A percentile compares a stretch with the other conserved stretches of the same genome.
phyloP scores from a whole-genome alignment of 2,113 vertebrate genomes.

The Cryptotis parvus region DNA sequence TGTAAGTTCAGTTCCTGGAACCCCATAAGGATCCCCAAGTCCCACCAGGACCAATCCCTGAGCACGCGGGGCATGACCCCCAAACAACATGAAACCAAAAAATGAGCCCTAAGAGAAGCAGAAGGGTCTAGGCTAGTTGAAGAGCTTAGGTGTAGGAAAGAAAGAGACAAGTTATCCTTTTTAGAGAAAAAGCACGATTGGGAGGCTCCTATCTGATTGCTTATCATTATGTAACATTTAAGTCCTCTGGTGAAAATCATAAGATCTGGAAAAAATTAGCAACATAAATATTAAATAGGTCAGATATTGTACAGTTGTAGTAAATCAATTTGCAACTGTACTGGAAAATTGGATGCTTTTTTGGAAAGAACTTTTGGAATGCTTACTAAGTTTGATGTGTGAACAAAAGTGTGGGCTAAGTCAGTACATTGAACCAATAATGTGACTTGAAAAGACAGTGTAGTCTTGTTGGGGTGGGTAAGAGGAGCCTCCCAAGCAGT shows the following conservation, averaged over 20 bases:
- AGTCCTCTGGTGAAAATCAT: neutral
- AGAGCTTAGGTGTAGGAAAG: conserved; percentile 24
- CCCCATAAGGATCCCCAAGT: too few species aligned
- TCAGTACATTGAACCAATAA: conserved; percentile 26
- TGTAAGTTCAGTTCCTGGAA: too few species aligned
- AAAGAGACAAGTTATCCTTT: neutral
- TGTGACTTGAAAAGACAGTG: conserved; percentile 24
- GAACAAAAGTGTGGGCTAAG: conserved; percentile 35
- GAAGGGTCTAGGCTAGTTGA: neutral
- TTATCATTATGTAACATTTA: conserved; percentile 2
- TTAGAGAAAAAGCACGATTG: neutral
- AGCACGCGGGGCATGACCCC: too few species aligned
- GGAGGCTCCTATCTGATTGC: conserved; percentile 5
- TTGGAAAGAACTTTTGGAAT: neutral
- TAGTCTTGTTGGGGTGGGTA: neutral
- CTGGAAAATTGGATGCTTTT: conserved; percentile 25
- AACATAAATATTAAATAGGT: conserved; percentile 24
- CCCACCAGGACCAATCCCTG: too few species aligned
- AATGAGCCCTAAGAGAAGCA: neutral
- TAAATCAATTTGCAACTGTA: neutral
- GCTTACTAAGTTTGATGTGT: conserved; percentile 38
- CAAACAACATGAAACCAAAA: neutral
- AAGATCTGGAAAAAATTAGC: conserved; percentile 45
- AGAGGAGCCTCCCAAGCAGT: too few species aligned
- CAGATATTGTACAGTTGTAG: neutral